Evolutionary conservation across 2,113 vertebrate genomes (phyloP), one percentile per base, ranked within the genome.

Genomic region (Leptodactylus fuscus): DNA sequence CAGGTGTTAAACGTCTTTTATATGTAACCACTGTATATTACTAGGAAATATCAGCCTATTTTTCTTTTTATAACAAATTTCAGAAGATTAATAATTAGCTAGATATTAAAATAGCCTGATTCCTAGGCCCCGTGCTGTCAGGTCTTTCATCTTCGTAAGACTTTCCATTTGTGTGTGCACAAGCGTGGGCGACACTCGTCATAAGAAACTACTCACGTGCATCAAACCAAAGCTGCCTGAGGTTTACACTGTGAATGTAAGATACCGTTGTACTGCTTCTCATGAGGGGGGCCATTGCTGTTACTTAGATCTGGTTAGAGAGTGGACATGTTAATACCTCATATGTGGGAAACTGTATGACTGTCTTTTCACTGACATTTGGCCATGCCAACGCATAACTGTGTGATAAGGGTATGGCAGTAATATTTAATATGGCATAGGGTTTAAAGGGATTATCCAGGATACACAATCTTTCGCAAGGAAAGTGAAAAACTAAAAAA

Each of bases 121-220:
- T 53, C 58, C 32, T 69, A 15, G 24, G 32, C 44, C 58, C 51
- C 49, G 24, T 53, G 34, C 44, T 85, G 41, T 53, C 58, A 77
- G 29, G 13, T 65, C 55, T 53, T 15, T 76, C 38, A 36, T 20
- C 16, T 22, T 18, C 15, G 51, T 76, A 75, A 77, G 36, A 78
- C 49, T 82, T 85, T 85, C 83, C 83, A 85, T 53, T 67, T 51
- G 53, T 60, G 69, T 32, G 71, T 76, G 82, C 12, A 48, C 11
- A 16, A 15, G 41, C 76, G 73, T 85, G 44, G 82, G 82, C 15
- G 11, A 3, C 38, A 65, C 6, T 51, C 55, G 82, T 85, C 73
- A 85, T 85, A 18, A 77, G 55, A 77, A 85, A 77, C 82, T 77
- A 18, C 73, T 84, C 82, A 67, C 73, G 58, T 85, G 82, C 73